Base-by-base conservation (phyloP, 1,140 invertebrate species). In the Sipha flava region DNA sequence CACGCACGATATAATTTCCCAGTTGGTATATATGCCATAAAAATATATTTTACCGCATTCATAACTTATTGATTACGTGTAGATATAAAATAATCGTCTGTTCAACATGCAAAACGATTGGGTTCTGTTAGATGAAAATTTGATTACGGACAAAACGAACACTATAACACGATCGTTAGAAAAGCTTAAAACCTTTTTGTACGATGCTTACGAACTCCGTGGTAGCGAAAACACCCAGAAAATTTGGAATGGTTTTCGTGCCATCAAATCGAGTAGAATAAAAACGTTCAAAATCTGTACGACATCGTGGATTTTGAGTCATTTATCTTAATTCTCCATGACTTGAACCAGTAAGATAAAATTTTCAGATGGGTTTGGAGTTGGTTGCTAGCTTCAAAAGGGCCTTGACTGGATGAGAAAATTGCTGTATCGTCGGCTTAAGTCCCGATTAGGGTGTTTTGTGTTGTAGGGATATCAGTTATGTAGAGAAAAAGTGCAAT, bases 401-500 rank as follows among this genome's bases (percentile, higher is more conserved):
- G 37, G 21, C 47, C 43, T 2, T 43, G 14, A 12, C 52, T 40
- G n/a, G 31, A 23, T 12, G 68, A 70, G n/a, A n/a, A n/a, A n/a
- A n/a, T n/a, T n/a, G n/a, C n/a, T n/a, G n/a, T n/a, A n/a, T n/a
- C n/a, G n/a, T 37, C 45, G 16, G 21, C 75, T 18, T 21, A 75
- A 12, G 45, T 40, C 21, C 21, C 68, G 16, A 47, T 64, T 14
- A 64, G 18, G 14, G 49, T 49, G 6, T 52, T 43, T 9, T 43
- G 3, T 23, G 29, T 43, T 3, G 54, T 34, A 7, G 80, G 80
- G 5, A 81, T 52, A 26, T 75, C 80, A 2, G 16, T 7, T 40
- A 49, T 31, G 80, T 81, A 79, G 14, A 79, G 49, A 26, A 79
- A 80, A 40, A 10, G 75, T 43, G 12, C 77, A 57, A 79, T 37